Base-by-base conservation (phyloP, 2,797 vertebrate genomes). In the Erethizon dorsatum region DNA sequence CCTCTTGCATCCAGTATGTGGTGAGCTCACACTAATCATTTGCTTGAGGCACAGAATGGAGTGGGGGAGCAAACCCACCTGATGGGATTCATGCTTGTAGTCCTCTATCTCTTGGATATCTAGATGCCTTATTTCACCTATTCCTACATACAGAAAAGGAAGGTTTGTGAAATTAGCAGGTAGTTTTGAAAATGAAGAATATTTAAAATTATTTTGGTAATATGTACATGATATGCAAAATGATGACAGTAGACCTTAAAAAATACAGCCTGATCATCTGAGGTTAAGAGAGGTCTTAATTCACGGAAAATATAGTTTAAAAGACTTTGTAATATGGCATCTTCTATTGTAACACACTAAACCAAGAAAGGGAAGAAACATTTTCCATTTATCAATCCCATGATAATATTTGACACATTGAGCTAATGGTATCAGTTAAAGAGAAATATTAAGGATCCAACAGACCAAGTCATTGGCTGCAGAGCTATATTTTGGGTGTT, bases 401-500 rank as follows among this genome's bases (percentile, higher is more conserved):
- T 71, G 75, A 13, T 93, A 31, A 79, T 84, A 71, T 84, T 73
- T 94, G 83, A 83, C 33, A 73, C 84, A 71, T 22, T 18, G 31
- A 94, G 83, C 83, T 90, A 90, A 95, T 87, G 57, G 84, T 63
- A 90, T 18, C 69, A 94, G 67, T 96, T 96, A 92, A 92, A 84
- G 78, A 93, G 82, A 90, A 95, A 67, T 63, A 33, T 33, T 88
- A 77, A 92, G 57, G 93, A 28, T 77, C 65, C 67, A 83, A 10
- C 83, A 94, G 91, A 91, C 75, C 67, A 90, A 73, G 26, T 67
- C 14, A 0, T 78, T 88, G 87, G 65, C 86, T 57, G 24, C 77
- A 92, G 75, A 82, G 67, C 61, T 41, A 4, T 94, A 41, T 83
- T 95, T 95, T 82, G 77, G 63, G 22, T 94, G 9, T 67, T 94